Evolutionary conservation across 2,888 invertebrate genomes (phyloP).

Genomic region (Parascotia fuliginaria): DNA sequence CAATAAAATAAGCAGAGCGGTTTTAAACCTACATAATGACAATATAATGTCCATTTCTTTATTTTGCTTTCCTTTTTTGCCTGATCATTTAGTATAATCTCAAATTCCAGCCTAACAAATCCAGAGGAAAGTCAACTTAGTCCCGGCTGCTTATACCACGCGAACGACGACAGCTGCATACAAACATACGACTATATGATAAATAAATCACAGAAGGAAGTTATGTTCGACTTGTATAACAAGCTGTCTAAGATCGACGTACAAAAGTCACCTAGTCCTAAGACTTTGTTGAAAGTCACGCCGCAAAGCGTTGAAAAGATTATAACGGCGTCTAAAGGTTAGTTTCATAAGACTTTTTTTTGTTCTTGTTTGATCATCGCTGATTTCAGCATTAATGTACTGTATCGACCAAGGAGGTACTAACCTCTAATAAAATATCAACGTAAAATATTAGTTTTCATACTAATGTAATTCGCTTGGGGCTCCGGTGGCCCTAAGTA

Average conservation of each 20-base stretch:
- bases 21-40: no score
- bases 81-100: no score
- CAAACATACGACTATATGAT: conserved; percentile 81
- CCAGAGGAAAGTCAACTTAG: conserved; percentile 72
- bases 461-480: no score
- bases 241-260: conserved; percentile 76
- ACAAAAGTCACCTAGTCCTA: conserved; percentile 74
- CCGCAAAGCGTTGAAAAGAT: conserved; percentile 81
- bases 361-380: no score
- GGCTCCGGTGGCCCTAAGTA: no score
- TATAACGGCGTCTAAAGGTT: conserved; percentile 73
- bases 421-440: no score
- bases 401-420: no score
- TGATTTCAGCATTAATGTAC: no score
- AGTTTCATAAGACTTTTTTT: neutral
- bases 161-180: conserved; percentile 64
- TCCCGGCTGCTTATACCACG: conserved; percentile 74
- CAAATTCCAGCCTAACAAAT: conserved; percentile 56
- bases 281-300: conserved; percentile 74
- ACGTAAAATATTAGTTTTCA: no score
- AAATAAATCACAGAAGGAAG: conserved; percentile 81
- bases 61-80: no score
- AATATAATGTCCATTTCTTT: no score
- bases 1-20: no score
- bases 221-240: conserved; percentile 80